Percentiles rank a stretch among this genome's conserved stretches.
phyloP scores from a whole-genome alignment of 2,113 vertebrate genomes.

The Paraplagusia blochii region DNA sequence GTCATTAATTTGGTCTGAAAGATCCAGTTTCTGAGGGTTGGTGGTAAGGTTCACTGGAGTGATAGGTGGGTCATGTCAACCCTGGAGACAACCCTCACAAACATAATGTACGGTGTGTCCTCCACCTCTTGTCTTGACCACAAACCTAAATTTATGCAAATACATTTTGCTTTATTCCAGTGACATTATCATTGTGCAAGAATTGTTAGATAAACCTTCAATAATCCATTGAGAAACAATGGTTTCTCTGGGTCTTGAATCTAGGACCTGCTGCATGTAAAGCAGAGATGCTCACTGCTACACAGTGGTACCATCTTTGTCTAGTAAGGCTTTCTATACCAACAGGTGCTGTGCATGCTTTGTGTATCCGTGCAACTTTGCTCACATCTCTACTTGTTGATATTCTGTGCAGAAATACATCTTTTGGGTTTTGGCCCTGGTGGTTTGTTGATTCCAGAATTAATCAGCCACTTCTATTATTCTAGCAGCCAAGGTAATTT shows the following conservation, averaged over 20 bases:
- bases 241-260: conserved; percentile 99
- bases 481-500: conserved; percentile 53
- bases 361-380: conserved; percentile 6
- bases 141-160: no score
- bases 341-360: conserved; percentile 2
- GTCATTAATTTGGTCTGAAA: no score
- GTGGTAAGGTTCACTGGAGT: no score
- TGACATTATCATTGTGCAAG: background rate
- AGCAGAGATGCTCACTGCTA: conserved; percentile 99
- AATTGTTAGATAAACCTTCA: background rate
- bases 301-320: conserved; percentile 64
- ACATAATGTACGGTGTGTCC: no score
- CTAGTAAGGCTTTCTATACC: conserved; percentile 13
- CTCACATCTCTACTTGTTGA: conserved; percentile 6
- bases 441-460: conserved; percentile 31
- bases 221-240: background rate
- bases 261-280: conserved; percentile 99
- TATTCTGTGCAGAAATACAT: conserved; percentile 31
- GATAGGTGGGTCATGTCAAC: no score
- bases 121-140: no score
- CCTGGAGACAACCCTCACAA: no score
- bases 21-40: no score
- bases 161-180: no score
- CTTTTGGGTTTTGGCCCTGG: conserved; percentile 35
- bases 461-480: conserved; percentile 41